A percentile compares a stretch with the other conserved stretches of the same genome.
Conservation (phyloP, 37 sponge, comb jelly and placozoan genomes). For the Haliclona indistincta region DNA sequence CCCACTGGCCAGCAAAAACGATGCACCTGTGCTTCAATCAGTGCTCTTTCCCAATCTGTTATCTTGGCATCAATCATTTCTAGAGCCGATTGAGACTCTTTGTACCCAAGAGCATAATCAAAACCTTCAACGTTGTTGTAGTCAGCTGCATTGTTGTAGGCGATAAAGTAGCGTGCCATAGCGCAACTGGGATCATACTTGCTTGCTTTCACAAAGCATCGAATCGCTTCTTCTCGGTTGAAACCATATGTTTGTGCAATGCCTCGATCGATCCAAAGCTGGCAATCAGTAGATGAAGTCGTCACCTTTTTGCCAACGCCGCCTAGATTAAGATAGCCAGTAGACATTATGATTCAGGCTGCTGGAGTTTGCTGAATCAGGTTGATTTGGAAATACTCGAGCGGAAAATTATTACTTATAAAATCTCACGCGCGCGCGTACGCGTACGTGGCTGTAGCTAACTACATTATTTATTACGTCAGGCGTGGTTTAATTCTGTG, state of each 20-base stretch:
- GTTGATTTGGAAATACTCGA: too few species aligned
- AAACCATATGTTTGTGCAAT: conserved; percentile 38
- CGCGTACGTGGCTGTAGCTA: too few species aligned
- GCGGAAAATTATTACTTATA: too few species aligned
- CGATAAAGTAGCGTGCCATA: conserved; percentile 69
- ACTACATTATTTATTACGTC: too few species aligned
- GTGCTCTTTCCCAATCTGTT: conserved; percentile 47
- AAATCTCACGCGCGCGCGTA: too few species aligned
- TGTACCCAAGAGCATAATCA: conserved; percentile 33
- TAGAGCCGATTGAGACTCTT: conserved; percentile 49
- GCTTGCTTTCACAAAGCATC: conserved; percentile 43
- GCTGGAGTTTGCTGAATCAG: too few species aligned
- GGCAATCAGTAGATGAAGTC: conserved; percentile 48
- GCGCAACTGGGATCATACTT: conserved; percentile 36
- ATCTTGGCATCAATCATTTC: not conserved
- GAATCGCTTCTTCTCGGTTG: conserved; percentile 60
- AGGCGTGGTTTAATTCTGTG: too few species aligned
- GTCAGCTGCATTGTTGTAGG: conserved; percentile 58
- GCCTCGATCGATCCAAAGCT: conserved; percentile 47
- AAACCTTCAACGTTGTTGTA: conserved; percentile 61
- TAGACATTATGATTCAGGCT: too few species aligned
- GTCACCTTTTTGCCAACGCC: conserved; percentile 41
- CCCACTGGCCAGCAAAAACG: conserved; percentile 47
- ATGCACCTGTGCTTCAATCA: conserved; percentile 54
- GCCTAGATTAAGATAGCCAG: too few species aligned